Base-by-base conservation (phyloP, 2,888 invertebrate genomes). In the Seira ritae region DNA sequence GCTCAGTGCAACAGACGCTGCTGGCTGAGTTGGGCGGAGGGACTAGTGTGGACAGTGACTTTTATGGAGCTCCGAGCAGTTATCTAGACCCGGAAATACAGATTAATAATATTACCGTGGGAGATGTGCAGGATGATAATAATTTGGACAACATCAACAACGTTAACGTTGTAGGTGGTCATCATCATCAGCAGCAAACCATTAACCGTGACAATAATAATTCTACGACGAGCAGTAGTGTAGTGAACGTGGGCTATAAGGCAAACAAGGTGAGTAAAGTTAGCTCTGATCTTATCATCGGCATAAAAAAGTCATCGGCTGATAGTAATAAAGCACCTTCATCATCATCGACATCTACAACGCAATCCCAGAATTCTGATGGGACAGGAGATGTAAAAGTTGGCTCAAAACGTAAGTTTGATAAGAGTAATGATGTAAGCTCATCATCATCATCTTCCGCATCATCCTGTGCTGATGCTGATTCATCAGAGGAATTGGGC, bases 11-110 rank as follows among this genome's bases (percentile, higher is more conserved):
- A 42, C 42, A 42, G 42, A 42, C 42, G 6, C 12, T n/a, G n/a
- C n/a, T 42, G 12, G 42, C 42, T 8, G 42, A 42, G 42, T 42
- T 42, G 42, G 42, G 42, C 6, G 42, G 42, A 42, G 42, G 42
- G 42, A 42, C 42, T 42, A 42, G 42, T 42, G 42, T 42, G 6
- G 42, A 42, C 22, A 23, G 19, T 42, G 46, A 70, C 8, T 67
- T 76, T 62, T 68, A 78, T 42, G 65, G 50, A 55, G 23, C 20
- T 31, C 19, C 50, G 15, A 71, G 23, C 62, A 23, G 60, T 70
- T 80, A 77, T 66, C 65, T 69, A 67, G 85, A 85, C 65, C 85
- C 85, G 80, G 85, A 85, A 85, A 85, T 85, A 78, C 85, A 84
- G 50, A 85, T 85, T 73, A 84, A 84, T 50, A 85, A 80, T 55